Base-by-base conservation (phyloP, 2,797 vertebrate genomes). In the Antrozous pallidus region DNA sequence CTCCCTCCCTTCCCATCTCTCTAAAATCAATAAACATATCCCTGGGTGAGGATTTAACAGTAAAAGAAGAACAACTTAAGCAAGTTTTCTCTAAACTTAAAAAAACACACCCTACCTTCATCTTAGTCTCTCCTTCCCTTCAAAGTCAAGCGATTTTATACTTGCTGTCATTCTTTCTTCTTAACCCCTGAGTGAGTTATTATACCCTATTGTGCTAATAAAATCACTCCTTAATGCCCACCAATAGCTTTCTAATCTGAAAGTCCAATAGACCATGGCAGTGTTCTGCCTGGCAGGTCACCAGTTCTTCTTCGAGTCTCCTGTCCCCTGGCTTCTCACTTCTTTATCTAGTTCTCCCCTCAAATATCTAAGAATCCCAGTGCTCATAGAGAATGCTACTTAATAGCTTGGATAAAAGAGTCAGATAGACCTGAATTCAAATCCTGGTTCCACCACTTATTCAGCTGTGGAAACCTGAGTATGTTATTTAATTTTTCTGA, bases 291-390 rank as follows among this genome's bases (percentile, higher is more conserved):
- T 26, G 5, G 8, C n/a, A 11, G 31, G 31, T 45, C 0, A 2
- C 31, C 33, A 4, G 0, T 14, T 42, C 33, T 8, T 31, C 20
- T 67, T 0, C n/a, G 12, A 28, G 36, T 22, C 11, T 58, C 14
- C 65, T 18, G 6, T 36, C 36, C 36, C 8, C 0, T n/a, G 22
- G 20, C 47, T 74, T 87, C 22, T 36, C 13, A 33, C 16, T 56
- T 58, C 73, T 36, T 69, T 49, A 0, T 88, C 51, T 33, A 26
- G 31, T 22, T 38, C 31, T 71, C 26, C 36, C 17, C 11, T 58
- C 61, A 61, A 2, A 17, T 33, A 5, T 33, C 47, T 61, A 36
- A 67, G 61, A 75, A 61, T 24, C 51, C 18, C 10, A 24, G 0
- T 51, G 4, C 24, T 47, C n/a, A 16, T 3, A 58, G 38, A 80